phyloP scores from a whole-genome alignment of 2,888 invertebrate genomes.

The Allophyes oxyacanthae region DNA sequence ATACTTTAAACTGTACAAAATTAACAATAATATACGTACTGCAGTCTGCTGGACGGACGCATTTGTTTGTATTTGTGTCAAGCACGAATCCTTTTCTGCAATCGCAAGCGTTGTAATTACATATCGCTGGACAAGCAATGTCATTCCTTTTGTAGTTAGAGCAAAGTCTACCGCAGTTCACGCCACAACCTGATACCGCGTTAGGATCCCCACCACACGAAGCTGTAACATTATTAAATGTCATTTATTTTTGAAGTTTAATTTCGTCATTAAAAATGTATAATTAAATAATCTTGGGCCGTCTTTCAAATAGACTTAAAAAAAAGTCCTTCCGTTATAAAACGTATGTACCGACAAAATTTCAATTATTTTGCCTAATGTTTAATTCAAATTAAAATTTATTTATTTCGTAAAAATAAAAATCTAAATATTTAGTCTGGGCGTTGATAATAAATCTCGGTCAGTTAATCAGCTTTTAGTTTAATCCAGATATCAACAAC shows the following conservation, averaged over 20 bases:
- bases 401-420: no score
- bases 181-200: constrained; percentile 56
- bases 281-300: no score
- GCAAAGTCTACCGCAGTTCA: constrained; percentile 51
- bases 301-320: no score
- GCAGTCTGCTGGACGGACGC: constrained; percentile 38
- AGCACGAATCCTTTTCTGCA: constrained; percentile 43
- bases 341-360: no score
- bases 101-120: constrained; percentile 36
- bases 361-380: no score
- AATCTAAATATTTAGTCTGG: no score
- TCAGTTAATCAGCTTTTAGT: no score
- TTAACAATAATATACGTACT: constrained; percentile 21
- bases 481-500: not conserved
- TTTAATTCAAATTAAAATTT: no score
- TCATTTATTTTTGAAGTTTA: no score
- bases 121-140: constrained; percentile 24
- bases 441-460: no score
- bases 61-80: constrained; percentile 32
- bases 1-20: not conserved
- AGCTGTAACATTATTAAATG: constrained; percentile 33
- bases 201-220: constrained; percentile 55
- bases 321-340: no score
- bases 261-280: no score
- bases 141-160: constrained; percentile 33